Evolutionary conservation across 2,797 vertebrate genomes (phyloP).

Genomic region (Intellagama lesueurii): DNA sequence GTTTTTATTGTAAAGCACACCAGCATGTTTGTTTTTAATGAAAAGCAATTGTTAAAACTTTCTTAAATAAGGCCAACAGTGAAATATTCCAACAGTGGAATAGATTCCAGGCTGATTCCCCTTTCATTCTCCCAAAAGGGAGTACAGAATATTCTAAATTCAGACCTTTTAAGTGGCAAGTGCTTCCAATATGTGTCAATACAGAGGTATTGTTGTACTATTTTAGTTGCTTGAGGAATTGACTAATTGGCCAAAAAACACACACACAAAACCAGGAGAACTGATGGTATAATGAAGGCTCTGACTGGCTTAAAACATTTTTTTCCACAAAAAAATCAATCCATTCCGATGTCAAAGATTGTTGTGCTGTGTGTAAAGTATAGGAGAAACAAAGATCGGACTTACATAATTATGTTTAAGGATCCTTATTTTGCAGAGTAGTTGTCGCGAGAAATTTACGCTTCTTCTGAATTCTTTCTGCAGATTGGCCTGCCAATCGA

Average conservation of each 20-base stretch:
- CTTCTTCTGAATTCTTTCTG: constrained; percentile 26
- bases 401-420: constrained; percentile 13
- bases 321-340: background rate
- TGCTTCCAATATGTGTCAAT: background rate
- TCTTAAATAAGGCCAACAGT: too few species aligned
- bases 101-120: background rate
- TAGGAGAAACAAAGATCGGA: background rate
- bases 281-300: background rate
- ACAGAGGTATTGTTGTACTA: too few species aligned
- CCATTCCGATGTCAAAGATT: background rate
- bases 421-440: background rate
- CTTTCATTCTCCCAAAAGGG: too few species aligned
- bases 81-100: background rate
- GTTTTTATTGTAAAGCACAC: too few species aligned
- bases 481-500: background rate
- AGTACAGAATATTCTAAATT: background rate
- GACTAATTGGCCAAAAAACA: background rate
- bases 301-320: background rate
- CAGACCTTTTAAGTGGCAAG: background rate
- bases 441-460: background rate
- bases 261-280: background rate
- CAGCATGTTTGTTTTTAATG: too few species aligned
- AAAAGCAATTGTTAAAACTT: too few species aligned
- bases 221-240: background rate
- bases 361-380: background rate